Evolutionary conservation across 2,113 vertebrate genomes (phyloP).

Genomic region (Porphyrio hochstetteri): DNA sequence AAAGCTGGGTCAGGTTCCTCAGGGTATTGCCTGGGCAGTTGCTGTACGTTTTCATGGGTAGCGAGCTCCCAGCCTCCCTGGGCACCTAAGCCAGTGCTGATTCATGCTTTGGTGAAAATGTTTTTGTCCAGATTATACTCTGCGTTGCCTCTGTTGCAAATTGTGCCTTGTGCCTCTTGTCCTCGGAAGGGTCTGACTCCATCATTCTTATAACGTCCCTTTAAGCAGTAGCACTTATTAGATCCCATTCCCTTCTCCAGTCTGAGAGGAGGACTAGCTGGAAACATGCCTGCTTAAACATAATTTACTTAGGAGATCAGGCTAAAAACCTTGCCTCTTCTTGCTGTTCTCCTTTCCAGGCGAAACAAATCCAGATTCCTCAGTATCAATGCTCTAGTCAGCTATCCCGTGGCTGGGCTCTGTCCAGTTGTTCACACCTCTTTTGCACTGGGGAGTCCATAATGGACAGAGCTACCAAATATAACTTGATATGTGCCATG

Average conservation of each 20-base stretch:
- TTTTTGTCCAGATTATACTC: background rate
- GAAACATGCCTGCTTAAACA: background rate
- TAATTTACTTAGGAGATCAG: background rate
- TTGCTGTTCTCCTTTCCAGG: background rate
- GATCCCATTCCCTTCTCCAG: background rate
- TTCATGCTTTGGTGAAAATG: background rate
- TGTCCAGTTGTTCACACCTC: background rate
- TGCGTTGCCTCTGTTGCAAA: background rate
- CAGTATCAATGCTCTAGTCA: background rate
- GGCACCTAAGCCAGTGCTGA: background rate
- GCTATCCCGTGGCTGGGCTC: no score
- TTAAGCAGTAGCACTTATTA: background rate
- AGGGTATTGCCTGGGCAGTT: background rate
- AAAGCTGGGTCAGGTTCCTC: background rate
- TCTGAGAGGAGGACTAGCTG: background rate
- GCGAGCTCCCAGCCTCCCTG: background rate
- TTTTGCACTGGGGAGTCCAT: background rate
- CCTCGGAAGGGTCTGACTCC: background rate
- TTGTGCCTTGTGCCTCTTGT: background rate
- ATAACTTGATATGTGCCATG: background rate
- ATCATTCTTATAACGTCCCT: background rate
- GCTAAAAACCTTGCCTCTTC: background rate
- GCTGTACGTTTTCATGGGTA: background rate
- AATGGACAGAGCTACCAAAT: background rate
- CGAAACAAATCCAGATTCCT: background rate